Evolutionary conservation across 2,113 vertebrate genomes (phyloP).

Genomic region (Lagopus muta): DNA sequence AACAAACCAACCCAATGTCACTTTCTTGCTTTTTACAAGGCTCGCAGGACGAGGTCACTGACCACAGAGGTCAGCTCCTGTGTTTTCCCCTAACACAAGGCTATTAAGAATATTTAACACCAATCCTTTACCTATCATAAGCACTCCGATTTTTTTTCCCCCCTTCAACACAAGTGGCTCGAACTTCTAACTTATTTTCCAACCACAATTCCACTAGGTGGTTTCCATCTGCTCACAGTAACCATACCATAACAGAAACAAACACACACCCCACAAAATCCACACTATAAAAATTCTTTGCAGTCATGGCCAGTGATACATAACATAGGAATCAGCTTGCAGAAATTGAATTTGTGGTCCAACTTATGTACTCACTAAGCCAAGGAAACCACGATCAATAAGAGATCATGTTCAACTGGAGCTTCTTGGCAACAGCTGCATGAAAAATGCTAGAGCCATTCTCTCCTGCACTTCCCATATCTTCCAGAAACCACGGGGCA

Average conservation of each 20-base stretch:
- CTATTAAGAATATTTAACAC: neutral
- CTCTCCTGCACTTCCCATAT: neutral
- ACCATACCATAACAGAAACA: neutral
- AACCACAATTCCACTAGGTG: neutral
- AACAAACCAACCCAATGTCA: neutral
- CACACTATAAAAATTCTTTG: neutral
- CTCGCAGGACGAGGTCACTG: too few species aligned
- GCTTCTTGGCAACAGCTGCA: neutral
- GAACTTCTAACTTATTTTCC: neutral
- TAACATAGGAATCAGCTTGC: neutral
- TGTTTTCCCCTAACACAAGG: neutral
- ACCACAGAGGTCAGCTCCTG: neutral
- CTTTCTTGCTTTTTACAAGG: neutral
- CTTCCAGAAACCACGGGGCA: neutral
- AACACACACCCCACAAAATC: neutral
- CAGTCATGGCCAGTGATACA: neutral
- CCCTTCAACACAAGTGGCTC: neutral
- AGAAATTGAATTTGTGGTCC: neutral
- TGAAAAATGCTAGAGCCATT: neutral
- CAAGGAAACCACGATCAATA: conserved; percentile 17
- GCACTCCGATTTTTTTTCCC: neutral
- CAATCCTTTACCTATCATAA: neutral
- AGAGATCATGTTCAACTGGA: neutral
- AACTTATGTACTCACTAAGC: neutral
- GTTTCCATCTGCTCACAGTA: neutral